Conservation (phyloP, 2,113 vertebrate species). For the Triplophysa tibetana region DNA sequence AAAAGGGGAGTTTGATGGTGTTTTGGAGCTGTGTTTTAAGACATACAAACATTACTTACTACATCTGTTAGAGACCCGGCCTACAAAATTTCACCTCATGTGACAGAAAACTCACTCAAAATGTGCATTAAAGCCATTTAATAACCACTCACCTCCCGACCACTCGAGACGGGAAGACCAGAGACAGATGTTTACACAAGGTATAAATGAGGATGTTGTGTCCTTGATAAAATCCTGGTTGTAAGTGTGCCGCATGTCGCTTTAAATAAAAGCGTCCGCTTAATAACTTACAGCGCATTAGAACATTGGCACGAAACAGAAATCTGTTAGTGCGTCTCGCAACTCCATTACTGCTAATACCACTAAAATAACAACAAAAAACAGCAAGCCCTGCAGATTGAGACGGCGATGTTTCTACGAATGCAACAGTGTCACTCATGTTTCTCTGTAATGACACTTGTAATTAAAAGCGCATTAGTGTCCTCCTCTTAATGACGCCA, state of each 20-base stretch:
- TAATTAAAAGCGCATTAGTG: slow-evolving; percentile 41
- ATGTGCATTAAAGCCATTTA: too few species aligned
- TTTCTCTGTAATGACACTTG: slow-evolving; percentile 23
- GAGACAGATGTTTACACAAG: too few species aligned
- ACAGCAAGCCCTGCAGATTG: slow-evolving; percentile 25
- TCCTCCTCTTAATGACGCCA: slow-evolving; percentile 28
- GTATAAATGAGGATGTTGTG: neutral
- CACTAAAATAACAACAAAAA: neutral
- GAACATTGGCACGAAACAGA: neutral
- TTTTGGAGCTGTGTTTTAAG: too few species aligned
- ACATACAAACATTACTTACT: too few species aligned
- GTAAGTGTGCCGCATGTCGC: neutral
- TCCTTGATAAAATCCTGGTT: neutral
- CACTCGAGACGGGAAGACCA: too few species aligned
- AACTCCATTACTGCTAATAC: slow-evolving; percentile 13
- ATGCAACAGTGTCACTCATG: slow-evolving; percentile 30
- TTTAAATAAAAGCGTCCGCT: neutral
- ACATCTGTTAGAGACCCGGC: too few species aligned
- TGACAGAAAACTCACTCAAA: too few species aligned
- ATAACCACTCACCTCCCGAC: too few species aligned
- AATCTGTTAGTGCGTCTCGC: neutral
- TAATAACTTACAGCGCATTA: neutral
- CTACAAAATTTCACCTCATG: too few species aligned
- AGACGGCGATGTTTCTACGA: slow-evolving; percentile 1
- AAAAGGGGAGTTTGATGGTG: too few species aligned